Evolutionary conservation across 1,140 invertebrate genomes (phyloP).

Genomic region (Aphaenogaster rudis): DNA sequence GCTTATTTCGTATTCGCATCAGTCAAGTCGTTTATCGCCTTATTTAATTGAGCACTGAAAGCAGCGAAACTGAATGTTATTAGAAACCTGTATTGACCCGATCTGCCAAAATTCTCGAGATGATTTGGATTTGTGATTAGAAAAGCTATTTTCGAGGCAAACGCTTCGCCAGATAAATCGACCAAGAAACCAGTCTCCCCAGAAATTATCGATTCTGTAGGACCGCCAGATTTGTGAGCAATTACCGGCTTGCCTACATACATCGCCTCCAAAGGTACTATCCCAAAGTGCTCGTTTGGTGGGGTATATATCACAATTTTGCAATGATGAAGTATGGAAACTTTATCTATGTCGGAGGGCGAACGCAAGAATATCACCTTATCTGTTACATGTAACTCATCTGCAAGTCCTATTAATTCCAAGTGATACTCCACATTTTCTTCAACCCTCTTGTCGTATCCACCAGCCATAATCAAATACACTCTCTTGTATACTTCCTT

Average conservation of each 20-base stretch:
- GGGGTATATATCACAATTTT: conserved; percentile 97
- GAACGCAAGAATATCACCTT: conserved; percentile 95
- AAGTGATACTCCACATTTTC: conserved; percentile 97
- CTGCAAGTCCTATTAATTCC: conserved; percentile 91
- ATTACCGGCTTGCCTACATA: conserved; percentile 97
- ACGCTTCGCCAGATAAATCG: conserved; percentile 89
- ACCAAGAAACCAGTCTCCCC: conserved; percentile 97
- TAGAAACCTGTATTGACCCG: conserved; percentile 88
- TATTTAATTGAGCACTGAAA: conserved; percentile 88
- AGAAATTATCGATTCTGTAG: conserved; percentile 96
- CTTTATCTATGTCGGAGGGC: conserved; percentile 94
- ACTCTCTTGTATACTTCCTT: conserved; percentile 89
- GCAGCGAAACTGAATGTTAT: conserved; percentile 90
- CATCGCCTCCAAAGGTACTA: conserved; percentile 99
- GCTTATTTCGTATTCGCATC: conserved; percentile 70
- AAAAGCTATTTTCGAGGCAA: conserved; percentile 93
- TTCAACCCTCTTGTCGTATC: conserved; percentile 95
- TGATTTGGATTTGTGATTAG: conserved; percentile 89
- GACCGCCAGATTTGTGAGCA: conserved; percentile 98
- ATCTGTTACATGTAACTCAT: conserved; percentile 90
- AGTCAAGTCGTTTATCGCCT: conserved; percentile 83
- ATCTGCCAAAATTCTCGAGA: conserved; percentile 88
- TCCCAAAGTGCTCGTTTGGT: conserved; percentile 99
- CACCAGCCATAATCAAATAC: conserved; percentile 98
- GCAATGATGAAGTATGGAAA: conserved; percentile 92